Base-by-base conservation (phyloP, 2,113 vertebrate genomes). In the Limnothrissa miodon region DNA sequence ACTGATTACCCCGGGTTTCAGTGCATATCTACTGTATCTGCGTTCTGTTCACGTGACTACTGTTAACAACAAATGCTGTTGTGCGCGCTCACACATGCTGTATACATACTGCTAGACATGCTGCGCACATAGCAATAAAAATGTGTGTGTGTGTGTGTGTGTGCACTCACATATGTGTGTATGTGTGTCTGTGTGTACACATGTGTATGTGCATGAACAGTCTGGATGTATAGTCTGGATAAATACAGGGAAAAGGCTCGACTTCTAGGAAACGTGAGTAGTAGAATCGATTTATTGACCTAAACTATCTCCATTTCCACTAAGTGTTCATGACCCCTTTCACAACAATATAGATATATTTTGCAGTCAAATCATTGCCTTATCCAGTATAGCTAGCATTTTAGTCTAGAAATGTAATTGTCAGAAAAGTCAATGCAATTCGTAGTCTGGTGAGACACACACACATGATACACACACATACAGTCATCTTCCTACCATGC, bases 391-490 rank as follows among this genome's bases (percentile, higher is more conserved):
- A n/a, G n/a, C n/a, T n/a, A n/a, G n/a, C n/a, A n/a, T n/a, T n/a
- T n/a, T n/a, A n/a, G n/a, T n/a, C n/a, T n/a, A n/a, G n/a, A n/a
- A n/a, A n/a, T n/a, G n/a, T n/a, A n/a, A n/a, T n/a, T n/a, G n/a
- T n/a, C n/a, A n/a, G n/a, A n/a, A n/a, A n/a, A n/a, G n/a, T n/a
- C n/a, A n/a, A n/a, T n/a, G n/a, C n/a, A n/a, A n/a, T n/a, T n/a
- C n/a, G n/a, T n/a, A 95, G 95, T 91, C 84, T 42, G 5, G 59
- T 25, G 7, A 13, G 2, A 42, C 42, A 42, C 42, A 42, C 42
- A 42, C 42, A 42, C 42, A n/a, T n/a, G n/a, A n/a, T n/a, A 42
- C 42, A 42, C 42, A 42, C 42, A 42, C 42, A 42, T 6, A 42
- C 42, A 42, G n/a, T 74, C 33, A 36, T 74, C 29, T 33, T 74